Base-by-base conservation (phyloP, 1,140 invertebrate species). In the Drosophila tristis region DNA sequence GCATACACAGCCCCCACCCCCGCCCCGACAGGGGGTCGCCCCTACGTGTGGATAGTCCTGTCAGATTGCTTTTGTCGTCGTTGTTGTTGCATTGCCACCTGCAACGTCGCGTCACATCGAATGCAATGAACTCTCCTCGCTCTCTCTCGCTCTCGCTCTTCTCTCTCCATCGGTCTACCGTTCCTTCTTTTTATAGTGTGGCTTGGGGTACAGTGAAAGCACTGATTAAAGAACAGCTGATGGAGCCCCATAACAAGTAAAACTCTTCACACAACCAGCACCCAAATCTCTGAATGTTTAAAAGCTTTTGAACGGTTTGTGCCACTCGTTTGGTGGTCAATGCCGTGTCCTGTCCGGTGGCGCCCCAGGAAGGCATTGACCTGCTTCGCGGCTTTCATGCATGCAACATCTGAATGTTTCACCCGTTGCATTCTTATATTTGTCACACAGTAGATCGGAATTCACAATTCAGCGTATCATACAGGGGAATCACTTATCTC, bases 71-170 rank as follows among this genome's bases (percentile, higher is more conserved):
- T 76, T 55, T 63, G 77, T 56, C 76, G 74, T 57, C 73, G 59
- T 42, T 82, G 79, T 67, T 85, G 72, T 80, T 85, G 81, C 63
- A 74, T 77, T 86, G 81, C 42, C 80, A 86, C 82, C 81, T 86
- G 84, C 82, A 87, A 89, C 84, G 78, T 89, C 66, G 78, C 84
- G 77, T 87, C 75, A 71, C 82, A 82, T 86, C 79, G 82, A 86
- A 86, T 89, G 82, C 82, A 87, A 86, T 87, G 78, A 86, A 86
- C 82, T 86, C 82, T 67, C 61, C 2, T 20, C 20, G n/a, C n/a
- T n/a, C n/a, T 20, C 25, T 26, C 26, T 26, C 26, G n/a, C n/a
- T 20, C 2, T 20, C 20, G 1, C 25, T 26, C 26, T 26, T 20
- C 25, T 26, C 26, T 26, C 26, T 7, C 26, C 7, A 29, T 70